These are phyloP conservation scores for Baccha elongata DNA, from an alignment of 2,888 invertebrate species.

Conservation along the genomic window DNA sequence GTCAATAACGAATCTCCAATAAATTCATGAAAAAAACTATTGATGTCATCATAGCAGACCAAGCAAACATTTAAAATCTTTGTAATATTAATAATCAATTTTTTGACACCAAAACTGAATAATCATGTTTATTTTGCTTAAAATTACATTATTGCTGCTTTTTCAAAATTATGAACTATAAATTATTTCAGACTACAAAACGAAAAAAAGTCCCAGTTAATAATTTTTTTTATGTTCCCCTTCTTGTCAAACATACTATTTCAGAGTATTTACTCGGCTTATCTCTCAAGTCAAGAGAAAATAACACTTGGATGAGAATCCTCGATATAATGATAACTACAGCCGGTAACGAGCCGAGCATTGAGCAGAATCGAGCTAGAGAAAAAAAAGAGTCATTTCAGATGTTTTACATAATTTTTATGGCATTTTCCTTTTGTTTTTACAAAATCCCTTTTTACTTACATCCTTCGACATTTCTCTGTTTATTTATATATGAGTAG, in stretches of 20 bases:
- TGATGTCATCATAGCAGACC: too few species aligned
- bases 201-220: too few species aligned
- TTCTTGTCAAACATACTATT: slow-evolving; percentile 49
- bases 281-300: slow-evolving; percentile 57
- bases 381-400: slow-evolving; percentile 63
- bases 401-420: slow-evolving; percentile 73
- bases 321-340: slow-evolving; percentile 69
- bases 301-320: slow-evolving; percentile 25
- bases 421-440: slow-evolving; percentile 63
- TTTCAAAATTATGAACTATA: too few species aligned
- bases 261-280: slow-evolving; percentile 52
- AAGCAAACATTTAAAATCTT: too few species aligned
- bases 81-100: too few species aligned
- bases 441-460: slow-evolving; percentile 27
- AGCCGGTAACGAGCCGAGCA: slow-evolving; percentile 57
- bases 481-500: slow-evolving; percentile 84
- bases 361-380: slow-evolving; percentile 48
- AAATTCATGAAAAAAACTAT: too few species aligned
- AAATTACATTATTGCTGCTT: too few species aligned
- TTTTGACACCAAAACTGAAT: too few species aligned
- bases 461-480: slow-evolving; percentile 5
- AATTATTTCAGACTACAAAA: too few species aligned
- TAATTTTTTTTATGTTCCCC: too few species aligned
- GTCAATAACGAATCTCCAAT: too few species aligned
- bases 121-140: too few species aligned